A percentile compares a stretch with the other conserved stretches of the same genome.
Evolutionary conservation across 2,888 invertebrate genomes (phyloP).

Genomic region (Pedicia rivosa): DNA sequence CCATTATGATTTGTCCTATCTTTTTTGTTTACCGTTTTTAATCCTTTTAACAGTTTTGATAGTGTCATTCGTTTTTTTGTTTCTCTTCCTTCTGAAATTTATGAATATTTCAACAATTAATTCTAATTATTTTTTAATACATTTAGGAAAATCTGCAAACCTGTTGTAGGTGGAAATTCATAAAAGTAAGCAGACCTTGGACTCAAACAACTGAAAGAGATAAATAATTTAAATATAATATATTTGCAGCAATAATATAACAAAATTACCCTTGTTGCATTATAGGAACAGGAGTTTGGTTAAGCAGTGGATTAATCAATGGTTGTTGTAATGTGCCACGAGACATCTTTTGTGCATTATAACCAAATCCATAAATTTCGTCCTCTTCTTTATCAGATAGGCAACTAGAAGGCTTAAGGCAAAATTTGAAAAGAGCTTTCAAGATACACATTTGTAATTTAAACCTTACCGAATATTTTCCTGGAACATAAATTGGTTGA

Average conservation of each 20-base stretch:
- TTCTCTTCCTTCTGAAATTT: constrained; percentile 42
- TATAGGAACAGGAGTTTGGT: constrained; percentile 35
- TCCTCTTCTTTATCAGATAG: constrained; percentile 84
- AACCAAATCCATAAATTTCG: constrained; percentile 81
- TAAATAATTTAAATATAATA: constrained; percentile 17
- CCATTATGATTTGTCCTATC: constrained; percentile 59
- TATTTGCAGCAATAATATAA: too few relatives aligned
- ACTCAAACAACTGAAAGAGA: constrained; percentile 67
- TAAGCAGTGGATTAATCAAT: constrained; percentile 35
- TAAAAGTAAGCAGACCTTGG: constrained; percentile 83
- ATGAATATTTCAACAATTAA: not conserved
- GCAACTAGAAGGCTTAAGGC: constrained; percentile 77
- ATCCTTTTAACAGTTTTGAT: constrained; percentile 62
- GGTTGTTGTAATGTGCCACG: constrained; percentile 27
- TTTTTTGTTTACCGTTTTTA: constrained; percentile 70
- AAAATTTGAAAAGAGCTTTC: too few relatives aligned
- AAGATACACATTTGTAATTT: too few relatives aligned
- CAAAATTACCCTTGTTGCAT: constrained; percentile 18
- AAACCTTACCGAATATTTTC: constrained; percentile 64
- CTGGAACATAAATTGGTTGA: constrained; percentile 67
- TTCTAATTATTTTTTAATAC: not conserved
- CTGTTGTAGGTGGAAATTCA: constrained; percentile 66
- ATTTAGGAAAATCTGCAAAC: too few relatives aligned
- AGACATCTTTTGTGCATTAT: constrained; percentile 66
- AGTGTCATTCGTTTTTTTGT: constrained; percentile 74